phyloP scores from a whole-genome alignment of 2,888 invertebrate species.

The Caradrina clavipalpis region DNA sequence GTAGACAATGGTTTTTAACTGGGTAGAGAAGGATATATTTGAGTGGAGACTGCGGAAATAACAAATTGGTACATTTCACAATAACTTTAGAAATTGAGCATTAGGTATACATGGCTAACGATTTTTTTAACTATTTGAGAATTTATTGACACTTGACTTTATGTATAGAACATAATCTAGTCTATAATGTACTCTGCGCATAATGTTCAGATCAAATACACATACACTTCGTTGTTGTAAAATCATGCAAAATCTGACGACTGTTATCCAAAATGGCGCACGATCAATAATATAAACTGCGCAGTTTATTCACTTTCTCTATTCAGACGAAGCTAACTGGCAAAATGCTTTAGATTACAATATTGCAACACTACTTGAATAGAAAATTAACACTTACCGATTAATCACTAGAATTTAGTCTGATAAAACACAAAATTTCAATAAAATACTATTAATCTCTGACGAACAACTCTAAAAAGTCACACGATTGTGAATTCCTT shows the following conservation, averaged over 20 bases:
- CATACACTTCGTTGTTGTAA: neutral
- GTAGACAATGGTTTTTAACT: neutral
- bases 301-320: constrained; percentile 41
- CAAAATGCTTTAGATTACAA: neutral
- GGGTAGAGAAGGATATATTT: neutral
- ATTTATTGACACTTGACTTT: constrained; percentile 1
- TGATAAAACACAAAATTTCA: constrained; percentile 62
- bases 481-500: constrained; percentile 67
- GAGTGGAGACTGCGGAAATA: neutral
- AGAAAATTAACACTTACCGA: constrained; percentile 66
- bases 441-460: constrained; percentile 62
- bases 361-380: constrained; percentile 2
- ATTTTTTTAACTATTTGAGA: constrained; percentile 5
- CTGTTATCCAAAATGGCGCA: constrained; percentile 57
- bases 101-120: constrained; percentile 2
- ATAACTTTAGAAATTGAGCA: constrained; percentile 50
- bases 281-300: constrained; percentile 55
- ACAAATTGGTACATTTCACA: constrained; percentile 13
- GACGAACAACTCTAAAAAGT: constrained; percentile 70
- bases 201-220: constrained; percentile 17
- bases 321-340: neutral
- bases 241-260: constrained; percentile 27
- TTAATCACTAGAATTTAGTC: constrained; percentile 74
- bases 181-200: constrained; percentile 5
- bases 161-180: neutral